Percentiles rank a stretch among this genome's conserved stretches.
Conservation (phyloP, 2,888 invertebrate genomes). For the Dromius quadrimaculatus region DNA sequence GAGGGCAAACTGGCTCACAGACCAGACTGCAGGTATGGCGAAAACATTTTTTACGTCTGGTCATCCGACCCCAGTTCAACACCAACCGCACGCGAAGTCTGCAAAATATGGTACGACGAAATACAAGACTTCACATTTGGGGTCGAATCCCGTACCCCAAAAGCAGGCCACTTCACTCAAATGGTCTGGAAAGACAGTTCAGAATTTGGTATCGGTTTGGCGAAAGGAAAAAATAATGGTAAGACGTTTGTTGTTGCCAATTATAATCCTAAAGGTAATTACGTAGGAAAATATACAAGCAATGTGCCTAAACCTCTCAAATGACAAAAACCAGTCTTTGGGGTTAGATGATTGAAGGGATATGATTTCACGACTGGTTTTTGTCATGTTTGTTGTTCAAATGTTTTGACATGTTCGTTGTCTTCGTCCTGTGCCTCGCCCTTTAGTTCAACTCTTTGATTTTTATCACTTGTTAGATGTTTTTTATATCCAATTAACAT, state of each 20-base stretch:
- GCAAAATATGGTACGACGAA: slow-evolving; percentile 73
- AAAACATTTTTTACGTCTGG: slow-evolving; percentile 72
- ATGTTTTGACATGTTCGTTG: slow-evolving; percentile 51
- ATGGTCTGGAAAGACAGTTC: slow-evolving; percentile 78
- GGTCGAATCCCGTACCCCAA: slow-evolving; percentile 69
- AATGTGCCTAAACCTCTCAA: slow-evolving; percentile 73
- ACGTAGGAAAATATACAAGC: slow-evolving; percentile 76
- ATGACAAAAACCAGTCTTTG: slow-evolving; percentile 44
- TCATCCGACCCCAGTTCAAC: slow-evolving; percentile 69
- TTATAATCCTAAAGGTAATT: slow-evolving; percentile 87
- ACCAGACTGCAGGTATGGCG: slow-evolving; percentile 74
- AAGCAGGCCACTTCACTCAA: slow-evolving; percentile 68
- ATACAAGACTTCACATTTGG: slow-evolving; percentile 69
- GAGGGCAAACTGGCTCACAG: slow-evolving; percentile 76
- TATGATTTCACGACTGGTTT: slow-evolving; percentile 48
- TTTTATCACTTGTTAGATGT: slow-evolving; percentile 28
- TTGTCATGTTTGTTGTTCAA: slow-evolving; percentile 52
- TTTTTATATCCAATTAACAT: not conserved
- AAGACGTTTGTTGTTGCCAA: slow-evolving; percentile 88
- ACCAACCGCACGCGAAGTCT: slow-evolving; percentile 69
- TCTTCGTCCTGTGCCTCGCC: slow-evolving; percentile 51
- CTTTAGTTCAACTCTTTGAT: slow-evolving; percentile 45
- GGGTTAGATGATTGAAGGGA: slow-evolving; percentile 47
- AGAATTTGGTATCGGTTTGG: slow-evolving; percentile 79
- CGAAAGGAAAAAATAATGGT: slow-evolving; percentile 79